Conservation (phyloP, 1,140 invertebrate species). For the Aphelinus certus region DNA sequence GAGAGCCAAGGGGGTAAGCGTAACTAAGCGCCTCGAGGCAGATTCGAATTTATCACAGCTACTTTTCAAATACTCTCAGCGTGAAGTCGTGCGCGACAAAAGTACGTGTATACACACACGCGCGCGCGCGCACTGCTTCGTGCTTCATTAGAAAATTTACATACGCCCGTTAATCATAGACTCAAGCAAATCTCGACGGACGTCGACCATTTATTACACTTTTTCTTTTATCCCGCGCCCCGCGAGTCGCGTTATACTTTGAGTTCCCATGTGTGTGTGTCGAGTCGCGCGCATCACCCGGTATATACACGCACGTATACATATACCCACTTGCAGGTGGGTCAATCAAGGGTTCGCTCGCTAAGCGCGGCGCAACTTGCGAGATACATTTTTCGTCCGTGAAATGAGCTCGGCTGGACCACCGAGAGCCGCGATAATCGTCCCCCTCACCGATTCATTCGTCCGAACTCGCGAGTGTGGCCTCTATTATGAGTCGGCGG, state of each 20-base stretch:
- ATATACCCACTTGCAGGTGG: background rate
- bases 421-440: background rate
- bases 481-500: slow-evolving; percentile 5
- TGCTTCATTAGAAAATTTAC: slow-evolving; percentile 59
- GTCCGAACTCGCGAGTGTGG: background rate
- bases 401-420: slow-evolving; percentile 8
- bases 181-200: slow-evolving; percentile 23
- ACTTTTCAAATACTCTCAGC: slow-evolving; percentile 55
- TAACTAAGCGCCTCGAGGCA: slow-evolving; percentile 19
- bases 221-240: background rate
- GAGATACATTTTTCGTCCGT: slow-evolving; percentile 1
- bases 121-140: slow-evolving; percentile 34
- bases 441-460: background rate
- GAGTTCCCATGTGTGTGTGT: too few species aligned
- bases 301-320: too few species aligned
- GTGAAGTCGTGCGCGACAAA: slow-evolving; percentile 51
- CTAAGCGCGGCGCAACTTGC: background rate
- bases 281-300: too few species aligned
- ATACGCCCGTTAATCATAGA: slow-evolving; percentile 56
- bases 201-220: slow-evolving; percentile 32
- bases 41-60: slow-evolving; percentile 57
- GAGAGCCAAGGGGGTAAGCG: slow-evolving; percentile 41
- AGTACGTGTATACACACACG: background rate
- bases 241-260: too few species aligned
- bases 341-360: slow-evolving; percentile 22